A percentile compares a stretch with the other conserved stretches of the same genome.
These are phyloP conservation scores for Drosophila ezoana DNA, from an alignment of 2,888 invertebrate genomes.

Conservation along the genomic window DNA sequence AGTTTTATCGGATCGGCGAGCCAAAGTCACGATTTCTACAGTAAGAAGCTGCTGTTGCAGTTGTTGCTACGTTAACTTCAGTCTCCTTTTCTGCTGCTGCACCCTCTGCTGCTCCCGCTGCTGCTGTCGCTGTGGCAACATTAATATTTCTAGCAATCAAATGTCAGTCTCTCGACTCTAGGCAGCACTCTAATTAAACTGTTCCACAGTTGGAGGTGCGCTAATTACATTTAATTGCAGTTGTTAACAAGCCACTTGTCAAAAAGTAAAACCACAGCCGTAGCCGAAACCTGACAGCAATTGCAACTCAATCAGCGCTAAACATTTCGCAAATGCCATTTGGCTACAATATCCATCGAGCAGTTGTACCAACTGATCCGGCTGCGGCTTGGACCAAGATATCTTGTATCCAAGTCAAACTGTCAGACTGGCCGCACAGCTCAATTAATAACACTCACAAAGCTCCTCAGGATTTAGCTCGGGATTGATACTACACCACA, in stretches of 20 bases:
- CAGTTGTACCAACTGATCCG: conserved; percentile 7
- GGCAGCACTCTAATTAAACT: conserved; percentile 59
- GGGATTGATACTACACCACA: too few relatives aligned
- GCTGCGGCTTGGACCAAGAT: background rate
- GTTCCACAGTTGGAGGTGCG: conserved; percentile 50
- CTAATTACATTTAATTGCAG: conserved; percentile 71
- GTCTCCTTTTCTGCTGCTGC: conserved; percentile 13
- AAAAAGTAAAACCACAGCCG: conserved; percentile 20
- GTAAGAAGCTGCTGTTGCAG: conserved; percentile 54
- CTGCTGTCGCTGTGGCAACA: conserved; percentile 31
- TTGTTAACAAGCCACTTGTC: conserved; percentile 63
- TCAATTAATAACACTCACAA: too few relatives aligned
- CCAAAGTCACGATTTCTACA: conserved; percentile 82
- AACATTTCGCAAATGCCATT: conserved; percentile 45
- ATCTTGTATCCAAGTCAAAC: background rate
- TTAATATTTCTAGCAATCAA: conserved; percentile 44
- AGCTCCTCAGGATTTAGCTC: too few relatives aligned
- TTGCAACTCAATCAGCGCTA: conserved; percentile 54
- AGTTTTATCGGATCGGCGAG: conserved; percentile 82
- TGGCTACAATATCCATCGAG: conserved; percentile 25
- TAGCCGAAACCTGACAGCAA: conserved; percentile 26
- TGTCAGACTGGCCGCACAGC: background rate
- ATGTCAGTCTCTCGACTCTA: conserved; percentile 19
- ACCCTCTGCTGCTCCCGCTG: background rate
- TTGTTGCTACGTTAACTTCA: conserved; percentile 43